A percentile compares a stretch with the other conserved stretches of the same genome.
These are phyloP conservation scores for Diarsia rubi DNA, from an alignment of 2,888 invertebrate genomes.

Conservation along the genomic window DNA sequence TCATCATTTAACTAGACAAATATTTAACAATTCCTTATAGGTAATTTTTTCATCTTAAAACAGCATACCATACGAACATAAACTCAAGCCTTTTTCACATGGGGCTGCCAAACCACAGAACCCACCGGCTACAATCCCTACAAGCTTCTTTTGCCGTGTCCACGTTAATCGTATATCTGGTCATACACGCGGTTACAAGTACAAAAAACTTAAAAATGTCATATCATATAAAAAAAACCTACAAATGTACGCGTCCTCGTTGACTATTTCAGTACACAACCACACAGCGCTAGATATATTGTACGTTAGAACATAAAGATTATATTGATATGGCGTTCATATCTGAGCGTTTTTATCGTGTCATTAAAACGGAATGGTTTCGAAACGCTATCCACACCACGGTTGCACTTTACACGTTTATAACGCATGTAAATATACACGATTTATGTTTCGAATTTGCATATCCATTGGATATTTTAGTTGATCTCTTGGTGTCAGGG, in stretches of 20 bases:
- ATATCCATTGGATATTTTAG: conserved; percentile 58
- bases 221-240: not conserved
- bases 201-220: not conserved
- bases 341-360: conserved; percentile 83
- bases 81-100: too few species aligned
- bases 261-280: conserved; percentile 31
- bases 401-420: conserved; percentile 69
- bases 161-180: too few species aligned
- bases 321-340: conserved; percentile 79
- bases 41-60: not conserved
- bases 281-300: conserved; percentile 60
- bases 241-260: not conserved
- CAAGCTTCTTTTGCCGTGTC: too few species aligned
- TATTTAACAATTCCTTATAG: not conserved
- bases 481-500: conserved; percentile 50
- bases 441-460: conserved; percentile 60
- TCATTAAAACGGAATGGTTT: conserved; percentile 86
- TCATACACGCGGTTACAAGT: not conserved
- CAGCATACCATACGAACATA: not conserved
- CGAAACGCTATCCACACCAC: conserved; percentile 79
- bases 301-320: conserved; percentile 74
- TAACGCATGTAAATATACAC: conserved; percentile 71
- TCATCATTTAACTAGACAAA: too few species aligned
- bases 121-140: too few species aligned
- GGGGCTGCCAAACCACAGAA: too few species aligned